Conservation (phyloP, 2,113 vertebrate species). For the Anhinga anhinga region DNA sequence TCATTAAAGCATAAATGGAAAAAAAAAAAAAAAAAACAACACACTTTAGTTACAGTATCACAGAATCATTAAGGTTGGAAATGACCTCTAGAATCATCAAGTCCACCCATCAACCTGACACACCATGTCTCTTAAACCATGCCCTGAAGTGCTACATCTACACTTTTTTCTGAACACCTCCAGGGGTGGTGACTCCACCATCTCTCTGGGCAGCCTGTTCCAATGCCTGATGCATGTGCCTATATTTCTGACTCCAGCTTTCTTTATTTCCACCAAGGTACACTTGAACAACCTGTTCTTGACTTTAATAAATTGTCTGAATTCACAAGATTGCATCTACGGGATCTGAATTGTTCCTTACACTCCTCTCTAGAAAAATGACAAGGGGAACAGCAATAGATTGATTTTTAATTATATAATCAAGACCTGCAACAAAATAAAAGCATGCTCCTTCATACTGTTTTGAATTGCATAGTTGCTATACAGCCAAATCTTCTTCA, state of each 20-base stretch:
- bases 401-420: neutral
- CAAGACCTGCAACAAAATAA: constrained; percentile 1
- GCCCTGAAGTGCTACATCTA: too few relatives aligned
- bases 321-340: neutral
- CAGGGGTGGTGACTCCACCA: too few relatives aligned
- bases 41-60: neutral
- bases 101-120: too few relatives aligned
- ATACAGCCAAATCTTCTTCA: neutral
- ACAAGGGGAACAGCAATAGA: neutral
- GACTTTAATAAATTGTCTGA: neutral
- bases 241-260: neutral
- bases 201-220: too few relatives aligned
- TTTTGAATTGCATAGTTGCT: neutral
- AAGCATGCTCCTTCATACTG: neutral
- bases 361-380: neutral
- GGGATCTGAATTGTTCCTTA: neutral
- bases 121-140: too few relatives aligned
- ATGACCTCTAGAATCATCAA: too few relatives aligned
- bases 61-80: too few relatives aligned
- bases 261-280: neutral
- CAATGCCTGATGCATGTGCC: neutral
- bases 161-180: too few relatives aligned
- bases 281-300: neutral
- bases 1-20: neutral
- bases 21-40: neutral